Evolutionary conservation across 64 coral and sea anemone genomes (phyloP), one percentile per base, ranked within the genome.

Genomic region (Pocillopora damicornis): DNA sequence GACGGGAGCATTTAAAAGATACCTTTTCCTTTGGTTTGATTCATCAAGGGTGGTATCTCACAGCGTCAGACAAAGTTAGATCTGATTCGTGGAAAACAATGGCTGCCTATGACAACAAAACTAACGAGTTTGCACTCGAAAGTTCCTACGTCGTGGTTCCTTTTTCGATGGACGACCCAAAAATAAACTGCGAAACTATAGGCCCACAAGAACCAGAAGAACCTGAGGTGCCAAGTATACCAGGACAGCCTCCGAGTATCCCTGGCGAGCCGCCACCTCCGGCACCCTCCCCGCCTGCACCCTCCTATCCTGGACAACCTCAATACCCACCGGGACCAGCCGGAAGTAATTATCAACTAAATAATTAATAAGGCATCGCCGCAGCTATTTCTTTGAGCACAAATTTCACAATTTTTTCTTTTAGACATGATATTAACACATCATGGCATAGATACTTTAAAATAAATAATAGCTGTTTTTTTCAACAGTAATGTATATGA

Each of bases 11-110:
- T 2, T 75, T 86, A 12, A 91, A 73, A 62, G 90, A 87, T 7
- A 91, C 90, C 13, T 91, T 91, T 76, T 91, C 90, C 9, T 91
- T 87, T 56, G 83, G 37, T 15, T 79, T 85, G 36, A 86, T 91
- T 87, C 90, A 91, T 77, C 26, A 79, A 22, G 76, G 65, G 68
- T 91, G 81, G 81, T 91, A 91, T 45, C 38, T 87, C 0, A 59
- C 75, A 5, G 76, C 20, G 63, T 75, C 74, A 13, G 74, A 77
- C 20, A 78, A 61, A n/a, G 83, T 77, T 66, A 75, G 82, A 13
- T 42, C 38, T 38, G 30, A 58, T 16, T 60, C 76, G 11, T 87
- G 85, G 61, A 77, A 87, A 59, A 76, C 75, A 1, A 20, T 37
- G 35, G 75, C 80, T 22, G 64, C 76, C 1, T 79, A 16, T 58